Base-by-base conservation (phyloP, 2,888 invertebrate genomes). In the Acrocyrtus sp. region DNA sequence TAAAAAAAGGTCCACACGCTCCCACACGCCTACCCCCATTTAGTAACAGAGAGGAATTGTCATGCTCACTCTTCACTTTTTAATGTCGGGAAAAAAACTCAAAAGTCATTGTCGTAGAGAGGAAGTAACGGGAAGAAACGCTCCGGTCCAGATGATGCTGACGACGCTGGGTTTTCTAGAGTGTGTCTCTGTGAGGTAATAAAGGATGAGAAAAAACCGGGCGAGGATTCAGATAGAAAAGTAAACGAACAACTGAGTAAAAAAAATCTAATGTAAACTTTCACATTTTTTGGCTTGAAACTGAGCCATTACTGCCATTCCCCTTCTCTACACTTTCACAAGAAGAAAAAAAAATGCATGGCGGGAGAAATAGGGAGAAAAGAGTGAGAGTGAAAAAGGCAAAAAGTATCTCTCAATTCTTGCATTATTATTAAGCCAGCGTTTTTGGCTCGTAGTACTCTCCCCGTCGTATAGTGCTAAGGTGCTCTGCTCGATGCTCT, bases 221-320 rank as follows among this genome's bases (percentile, higher is more conserved):
- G 34, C 39, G 41, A 50, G 43, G 50, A 48, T n/a, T 43, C n/a
- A 56, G 22, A 66, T 54, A 39, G 34, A 22, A 57, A 56, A 45
- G 65, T 47, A 54, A 48, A 51, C 24, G 53, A 56, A n/a, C n/a
- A n/a, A n/a, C n/a, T n/a, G n/a, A n/a, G n/a, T n/a, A n/a, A n/a
- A n/a, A 54, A 29, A 45, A 65, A 54, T 47, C 63, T 51, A 53
- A 45, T 53, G 54, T 54, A 54, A 66, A 66, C 56, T 66, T 66
- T 47, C 29, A 56, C 41, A 50, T 66, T 66, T 65, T 66, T 66
- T 66, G 54, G 54, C 62, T 66, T 66, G 66, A 56, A 57, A 66
- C 65, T 54, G 45, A 56, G 47, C 47, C 65, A 54, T 47, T 54
- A 60, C 43, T 60, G 47, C 27, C 47, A 47, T 21, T 47, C n/a